phyloP scores from a whole-genome alignment of 2,113 vertebrate genomes.

The Arenaria interpres region DNA sequence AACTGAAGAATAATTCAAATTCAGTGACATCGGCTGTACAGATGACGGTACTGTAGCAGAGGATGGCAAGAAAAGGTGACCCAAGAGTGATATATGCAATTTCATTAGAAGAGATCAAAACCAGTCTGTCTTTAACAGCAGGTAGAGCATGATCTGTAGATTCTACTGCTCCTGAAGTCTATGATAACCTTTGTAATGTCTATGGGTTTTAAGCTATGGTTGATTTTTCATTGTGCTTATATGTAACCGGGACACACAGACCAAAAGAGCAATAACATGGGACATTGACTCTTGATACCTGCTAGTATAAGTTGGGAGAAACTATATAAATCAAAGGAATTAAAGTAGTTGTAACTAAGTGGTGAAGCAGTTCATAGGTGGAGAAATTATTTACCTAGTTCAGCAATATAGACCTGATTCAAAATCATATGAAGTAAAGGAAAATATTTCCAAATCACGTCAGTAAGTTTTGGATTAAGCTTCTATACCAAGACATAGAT shows the following conservation, averaged over 20 bases:
- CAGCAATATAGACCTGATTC: not conserved
- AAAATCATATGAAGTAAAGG: not conserved
- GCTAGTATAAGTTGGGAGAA: not conserved
- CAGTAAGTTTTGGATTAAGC: not conserved
- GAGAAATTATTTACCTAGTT: not conserved
- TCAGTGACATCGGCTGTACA: conserved; percentile 46
- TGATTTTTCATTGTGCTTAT: not conserved
- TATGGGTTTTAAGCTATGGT: not conserved
- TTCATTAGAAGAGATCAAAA: conserved; percentile 57
- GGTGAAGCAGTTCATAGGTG: not conserved
- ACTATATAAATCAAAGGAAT: not conserved
- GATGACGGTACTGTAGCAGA: conserved; percentile 17
- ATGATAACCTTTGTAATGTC: not conserved
- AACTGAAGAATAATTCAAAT: conserved; percentile 58
- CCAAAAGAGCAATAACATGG: not conserved
- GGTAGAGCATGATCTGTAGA: not conserved
- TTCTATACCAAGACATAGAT: not conserved
- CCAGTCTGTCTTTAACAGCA: conserved; percentile 50
- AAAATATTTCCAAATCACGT: not conserved
- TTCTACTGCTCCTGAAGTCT: not conserved
- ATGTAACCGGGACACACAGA: not conserved
- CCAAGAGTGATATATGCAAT: conserved; percentile 33
- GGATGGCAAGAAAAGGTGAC: conserved; percentile 12
- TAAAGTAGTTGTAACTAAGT: not conserved
- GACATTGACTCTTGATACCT: not conserved